These are phyloP conservation scores for Rallus limicola DNA, from an alignment of 2,113 vertebrate species.

Conservation along the genomic window DNA sequence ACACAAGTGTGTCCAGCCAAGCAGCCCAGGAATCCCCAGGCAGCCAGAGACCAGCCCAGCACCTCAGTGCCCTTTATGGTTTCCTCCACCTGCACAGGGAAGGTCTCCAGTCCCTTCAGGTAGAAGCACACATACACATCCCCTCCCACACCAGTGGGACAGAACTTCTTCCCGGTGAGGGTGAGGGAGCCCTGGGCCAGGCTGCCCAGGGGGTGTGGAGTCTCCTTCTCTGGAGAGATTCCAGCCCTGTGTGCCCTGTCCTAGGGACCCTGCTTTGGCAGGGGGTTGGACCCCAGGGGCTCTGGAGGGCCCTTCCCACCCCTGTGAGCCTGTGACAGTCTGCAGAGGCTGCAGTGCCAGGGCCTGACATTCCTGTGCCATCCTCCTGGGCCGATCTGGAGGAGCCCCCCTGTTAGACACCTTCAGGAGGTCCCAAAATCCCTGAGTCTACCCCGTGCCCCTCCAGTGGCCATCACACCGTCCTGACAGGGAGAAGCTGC, in stretches of 20 bases:
- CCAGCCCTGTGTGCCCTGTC: too few relatives aligned
- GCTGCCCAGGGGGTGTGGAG: too few relatives aligned
- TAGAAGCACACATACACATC: not conserved
- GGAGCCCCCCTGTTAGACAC: not conserved
- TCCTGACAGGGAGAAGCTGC: not conserved
- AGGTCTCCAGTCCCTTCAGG: not conserved
- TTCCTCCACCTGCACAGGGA: not conserved
- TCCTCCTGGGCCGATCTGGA: not conserved
- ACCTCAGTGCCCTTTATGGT: not conserved
- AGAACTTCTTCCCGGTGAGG: not conserved
- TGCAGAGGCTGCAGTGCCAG: not conserved
- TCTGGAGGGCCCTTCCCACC: too few relatives aligned
- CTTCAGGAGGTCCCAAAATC: not conserved
- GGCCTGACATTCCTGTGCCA: not conserved
- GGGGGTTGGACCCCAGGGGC: too few relatives aligned
- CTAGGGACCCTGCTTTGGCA: too few relatives aligned
- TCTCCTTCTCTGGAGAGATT: too few relatives aligned
- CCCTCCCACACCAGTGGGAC: not conserved
- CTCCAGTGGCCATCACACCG: rapidly evolving
- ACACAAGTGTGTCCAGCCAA: not conserved
- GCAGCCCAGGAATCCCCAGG: not conserved
- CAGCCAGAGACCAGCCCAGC: not conserved
- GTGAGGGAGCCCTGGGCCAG: too few relatives aligned
- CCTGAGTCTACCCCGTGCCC: not conserved
- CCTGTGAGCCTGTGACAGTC: too few relatives aligned